These are phyloP conservation scores for Pithys albifrons DNA, from an alignment of 2,113 vertebrate genomes.

Conservation along the genomic window DNA sequence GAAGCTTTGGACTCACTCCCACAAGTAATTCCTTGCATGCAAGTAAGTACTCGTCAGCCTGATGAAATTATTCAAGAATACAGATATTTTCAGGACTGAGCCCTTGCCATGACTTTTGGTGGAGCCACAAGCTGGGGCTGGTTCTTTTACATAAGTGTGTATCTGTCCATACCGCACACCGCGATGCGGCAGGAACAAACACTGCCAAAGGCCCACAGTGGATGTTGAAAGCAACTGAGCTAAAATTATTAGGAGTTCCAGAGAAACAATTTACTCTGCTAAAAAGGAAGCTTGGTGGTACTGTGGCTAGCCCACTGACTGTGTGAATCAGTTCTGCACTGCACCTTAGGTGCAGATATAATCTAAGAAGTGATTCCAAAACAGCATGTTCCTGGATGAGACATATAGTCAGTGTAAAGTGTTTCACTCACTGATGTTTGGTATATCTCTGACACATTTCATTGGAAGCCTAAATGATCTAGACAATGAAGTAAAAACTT, in stretches of 20 bases:
- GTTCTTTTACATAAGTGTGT: neutral
- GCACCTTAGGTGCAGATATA: neutral
- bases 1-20: neutral
- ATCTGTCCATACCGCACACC: neutral
- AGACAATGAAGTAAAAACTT: conserved; percentile 31
- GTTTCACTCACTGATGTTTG: neutral
- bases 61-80: neutral
- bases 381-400: neutral
- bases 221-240: neutral
- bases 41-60: conserved; percentile 1
- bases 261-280: neutral
- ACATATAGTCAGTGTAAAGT: neutral
- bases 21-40: neutral
- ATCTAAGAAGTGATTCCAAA: neutral
- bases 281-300: neutral
- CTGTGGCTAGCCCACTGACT: neutral
- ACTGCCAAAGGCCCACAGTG: neutral
- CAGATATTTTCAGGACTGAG: neutral
- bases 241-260: neutral
- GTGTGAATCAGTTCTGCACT: neutral
- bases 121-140: conserved; percentile 3
- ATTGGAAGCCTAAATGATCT: neutral
- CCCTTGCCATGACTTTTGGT: neutral
- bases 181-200: neutral
- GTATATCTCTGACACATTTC: neutral